phyloP scores from a whole-genome alignment of 2,797 vertebrate species.

The Rhyacichthys aspro region DNA sequence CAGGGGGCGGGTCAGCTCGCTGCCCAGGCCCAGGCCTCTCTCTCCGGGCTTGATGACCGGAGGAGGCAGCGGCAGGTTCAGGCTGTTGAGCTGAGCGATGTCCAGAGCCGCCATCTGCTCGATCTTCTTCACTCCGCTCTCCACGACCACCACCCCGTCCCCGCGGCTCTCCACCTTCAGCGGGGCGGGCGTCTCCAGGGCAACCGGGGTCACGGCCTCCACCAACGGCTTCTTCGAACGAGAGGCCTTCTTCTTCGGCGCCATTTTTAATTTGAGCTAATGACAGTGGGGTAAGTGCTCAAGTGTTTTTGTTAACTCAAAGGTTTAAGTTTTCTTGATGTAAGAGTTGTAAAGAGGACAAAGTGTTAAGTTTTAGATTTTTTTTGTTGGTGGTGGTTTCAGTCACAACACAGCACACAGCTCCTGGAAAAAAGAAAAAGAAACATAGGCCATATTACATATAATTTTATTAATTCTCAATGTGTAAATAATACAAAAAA shows the following conservation, averaged over 20 bases:
- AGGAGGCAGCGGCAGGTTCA: conserved; percentile 80
- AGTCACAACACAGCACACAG: conserved; percentile 64
- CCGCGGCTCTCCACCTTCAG: conserved; percentile 66
- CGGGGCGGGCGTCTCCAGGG: conserved; percentile 22
- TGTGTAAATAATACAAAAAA: too few relatives aligned
- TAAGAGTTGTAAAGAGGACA: conserved; percentile 17
- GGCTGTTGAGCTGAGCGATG: conserved; percentile 80
- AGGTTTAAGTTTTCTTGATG: conserved; percentile 1
- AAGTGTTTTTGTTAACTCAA: neutral
- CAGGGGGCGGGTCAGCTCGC: conserved; percentile 76
- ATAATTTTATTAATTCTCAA: too few relatives aligned
- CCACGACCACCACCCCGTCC: conserved; percentile 74
- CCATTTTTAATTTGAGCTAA: conserved; percentile 55
- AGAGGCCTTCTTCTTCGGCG: conserved; percentile 84
- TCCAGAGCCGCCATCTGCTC: conserved; percentile 83
- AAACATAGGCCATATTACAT: too few relatives aligned
- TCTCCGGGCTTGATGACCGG: conserved; percentile 80
- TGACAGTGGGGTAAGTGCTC: neutral
- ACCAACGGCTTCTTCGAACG: conserved; percentile 73
- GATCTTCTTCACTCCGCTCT: conserved; percentile 74
- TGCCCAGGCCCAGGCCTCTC: conserved; percentile 81
- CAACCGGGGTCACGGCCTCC: conserved; percentile 40
- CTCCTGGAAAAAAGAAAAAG: conserved; percentile 58
- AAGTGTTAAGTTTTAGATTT: conserved; percentile 2
- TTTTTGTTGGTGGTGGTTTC: conserved; percentile 33